Evolutionary conservation across 2,113 vertebrate genomes (phyloP).

Genomic region (Taxidea taxus): DNA sequence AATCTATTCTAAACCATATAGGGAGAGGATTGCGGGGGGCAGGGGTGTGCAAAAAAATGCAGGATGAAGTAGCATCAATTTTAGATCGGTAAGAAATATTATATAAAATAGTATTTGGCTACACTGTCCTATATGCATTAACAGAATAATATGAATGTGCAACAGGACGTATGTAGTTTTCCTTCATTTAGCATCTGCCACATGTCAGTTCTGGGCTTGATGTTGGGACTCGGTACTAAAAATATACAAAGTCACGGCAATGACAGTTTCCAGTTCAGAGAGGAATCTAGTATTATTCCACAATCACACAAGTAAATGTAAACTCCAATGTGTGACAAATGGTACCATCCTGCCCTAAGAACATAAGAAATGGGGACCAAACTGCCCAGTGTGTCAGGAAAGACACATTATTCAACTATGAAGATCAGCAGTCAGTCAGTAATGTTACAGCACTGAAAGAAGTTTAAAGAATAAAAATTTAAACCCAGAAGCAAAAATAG

Average conservation of each 20-base stretch:
- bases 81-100: not conserved
- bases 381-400: not conserved
- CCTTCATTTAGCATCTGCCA: not conserved
- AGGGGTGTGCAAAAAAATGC: not conserved
- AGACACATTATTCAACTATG: not conserved
- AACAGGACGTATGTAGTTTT: not conserved
- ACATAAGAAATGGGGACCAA: not conserved
- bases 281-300: not conserved
- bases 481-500: not conserved
- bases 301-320: not conserved
- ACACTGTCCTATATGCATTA: accelerated
- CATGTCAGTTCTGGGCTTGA: not conserved
- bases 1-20: not conserved
- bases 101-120: not conserved
- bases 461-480: not conserved
- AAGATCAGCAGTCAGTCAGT: not conserved
- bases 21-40: not conserved
- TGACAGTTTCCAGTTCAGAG: not conserved
- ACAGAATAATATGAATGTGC: not conserved
- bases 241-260: not conserved
- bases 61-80: not conserved
- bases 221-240: not conserved
- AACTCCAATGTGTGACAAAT: not conserved
- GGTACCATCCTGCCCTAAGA: not conserved
- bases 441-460: not conserved